Evolutionary conservation across 2,888 invertebrate species (phyloP).

Genomic region (Escarpia spicata): DNA sequence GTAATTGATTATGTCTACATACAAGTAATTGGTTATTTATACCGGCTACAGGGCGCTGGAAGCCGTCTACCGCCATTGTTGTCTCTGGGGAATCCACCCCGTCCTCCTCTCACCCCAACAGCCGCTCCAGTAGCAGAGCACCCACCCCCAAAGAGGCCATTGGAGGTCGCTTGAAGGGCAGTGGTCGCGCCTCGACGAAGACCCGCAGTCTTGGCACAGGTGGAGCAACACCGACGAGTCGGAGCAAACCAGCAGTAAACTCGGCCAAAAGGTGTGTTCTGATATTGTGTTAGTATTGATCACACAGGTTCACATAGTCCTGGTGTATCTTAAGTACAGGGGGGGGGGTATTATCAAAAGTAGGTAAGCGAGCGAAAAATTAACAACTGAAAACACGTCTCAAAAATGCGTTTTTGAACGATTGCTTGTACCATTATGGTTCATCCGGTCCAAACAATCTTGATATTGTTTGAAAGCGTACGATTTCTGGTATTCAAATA

Average conservation of each 20-base stretch:
- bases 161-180: background rate
- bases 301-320: too few relatives aligned
- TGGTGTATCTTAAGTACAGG: too few relatives aligned
- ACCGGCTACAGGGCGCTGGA: background rate
- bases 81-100: background rate
- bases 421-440: too few relatives aligned
- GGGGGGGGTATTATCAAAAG: too few relatives aligned
- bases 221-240: background rate
- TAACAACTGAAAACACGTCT: too few relatives aligned
- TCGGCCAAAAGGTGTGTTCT: background rate
- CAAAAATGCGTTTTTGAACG: too few relatives aligned
- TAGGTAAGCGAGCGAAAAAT: too few relatives aligned
- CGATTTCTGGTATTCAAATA: too few relatives aligned
- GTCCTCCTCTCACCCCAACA: background rate
- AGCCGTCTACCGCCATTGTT: background rate
- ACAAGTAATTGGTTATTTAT: background rate
- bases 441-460: too few relatives aligned
- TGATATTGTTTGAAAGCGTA: too few relatives aligned
- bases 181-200: background rate
- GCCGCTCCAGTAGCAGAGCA: background rate
- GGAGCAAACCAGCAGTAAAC: background rate
- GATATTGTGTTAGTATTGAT: background rate
- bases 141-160: background rate
- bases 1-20: too few relatives aligned
- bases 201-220: slow-evolving; percentile 13